Base-by-base conservation (phyloP, 1,140 invertebrate species). In the Meloidogyne floridensis region DNA sequence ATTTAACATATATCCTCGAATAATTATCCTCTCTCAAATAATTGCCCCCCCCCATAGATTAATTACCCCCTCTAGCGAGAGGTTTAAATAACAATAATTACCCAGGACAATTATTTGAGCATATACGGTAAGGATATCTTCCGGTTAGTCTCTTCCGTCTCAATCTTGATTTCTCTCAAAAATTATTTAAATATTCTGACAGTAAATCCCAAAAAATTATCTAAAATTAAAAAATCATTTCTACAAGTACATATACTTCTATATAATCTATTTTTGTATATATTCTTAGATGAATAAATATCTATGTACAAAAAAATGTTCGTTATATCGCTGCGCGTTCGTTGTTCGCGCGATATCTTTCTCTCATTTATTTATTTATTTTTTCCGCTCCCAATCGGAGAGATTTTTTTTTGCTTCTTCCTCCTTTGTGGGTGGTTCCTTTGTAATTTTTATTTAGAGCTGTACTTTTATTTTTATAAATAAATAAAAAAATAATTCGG, bases 401-500 rank as follows among this genome's bases (percentile, higher is more conserved):
- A 32, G 32, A 32, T n/a, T 32, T 32, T 65, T 65, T 65, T 65
- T 65, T 65, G n/a, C 6, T 6, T 11, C 6, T 7, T 65, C 7
- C 47, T 8, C 7, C 59, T 65, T 65, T 65, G 59, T 65, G 59
- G 59, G 59, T 65, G 59, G 59, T 65, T 65, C 59, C n/a, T 65
- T 65, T n/a, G 59, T 65, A 65, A 32, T 65, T n/a, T 65, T 65
- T 65, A 65, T 65, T 65, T 65, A 65, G 59, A 65, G 59, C 59
- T 65, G 59, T 65, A 65, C 59, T 65, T 65, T 65, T 65, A 65
- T 65, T 65, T 65, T 65, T 65, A n/a, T 65, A 32, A 32, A 32
- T 32, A 32, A 32, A 32, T 32, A 32, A 32, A 32, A 20, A 32
- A 32, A 32, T 32, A 65, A n/a, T 65, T 65, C 59, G 59, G 59